Evolutionary conservation across 2,113 vertebrate species (phyloP), one percentile per base, ranked within the genome.

Genomic region (Egretta garzetta): DNA sequence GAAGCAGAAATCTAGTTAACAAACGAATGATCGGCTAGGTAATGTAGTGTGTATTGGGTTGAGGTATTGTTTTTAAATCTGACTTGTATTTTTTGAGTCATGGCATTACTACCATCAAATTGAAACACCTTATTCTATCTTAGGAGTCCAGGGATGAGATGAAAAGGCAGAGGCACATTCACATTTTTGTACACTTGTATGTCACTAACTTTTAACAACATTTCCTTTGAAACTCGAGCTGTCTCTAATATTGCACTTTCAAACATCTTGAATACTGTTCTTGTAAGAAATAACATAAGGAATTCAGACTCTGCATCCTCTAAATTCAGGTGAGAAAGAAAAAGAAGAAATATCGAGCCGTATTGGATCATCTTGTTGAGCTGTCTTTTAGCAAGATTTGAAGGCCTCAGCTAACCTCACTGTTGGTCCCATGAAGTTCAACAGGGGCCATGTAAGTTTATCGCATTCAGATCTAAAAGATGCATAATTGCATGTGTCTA

Each of bases 401-500:
- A 95, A 97, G 97, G 97, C 96, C 93, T 97, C 97, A 91, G 96
- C 97, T 98, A 97, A 96, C 97, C 96, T 97, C 97, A 96, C 96
- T 98, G 93, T 97, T 98, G 97, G 97, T 97, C 97, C 97, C 96
- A 22, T 96, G 97, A 97, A 94, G 97, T 95, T 97, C 97, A 96
- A 52, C 96, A 95, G 97, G 97, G 97, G 95, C 97, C 97, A 77
- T 97, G 96, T 97, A 97, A 98, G 97, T 97, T 92, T 96, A 81
- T 96, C 96, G 56, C 87, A 50, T 97, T 97, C 96, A 82, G 72
- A 70, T 95, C 91, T 95, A 79, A 96, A 97, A 96, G 97, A 95
- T 97, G 96, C 96, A 41, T 95, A 96, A 95, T 67, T 97, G 94
- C 97, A 96, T 96, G 97, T 97, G 96, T 90, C 96, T 94, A 1